Evolutionary conservation across 2,888 invertebrate genomes (phyloP), one percentile per base, ranked within the genome.

Genomic region (Temnothorax ravouxi): DNA sequence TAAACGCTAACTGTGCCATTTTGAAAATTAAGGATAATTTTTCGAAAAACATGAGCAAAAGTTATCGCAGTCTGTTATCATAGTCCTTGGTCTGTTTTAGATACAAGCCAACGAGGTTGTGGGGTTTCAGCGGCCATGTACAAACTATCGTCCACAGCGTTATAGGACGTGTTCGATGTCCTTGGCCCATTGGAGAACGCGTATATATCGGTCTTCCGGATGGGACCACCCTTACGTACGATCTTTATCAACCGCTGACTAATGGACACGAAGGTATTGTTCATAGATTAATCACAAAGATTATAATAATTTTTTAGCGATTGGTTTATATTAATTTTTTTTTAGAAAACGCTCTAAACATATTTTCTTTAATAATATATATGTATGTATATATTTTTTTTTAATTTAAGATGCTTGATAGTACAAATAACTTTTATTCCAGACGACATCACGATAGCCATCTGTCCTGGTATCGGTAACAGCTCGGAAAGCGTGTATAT

Each of bases 91-190:
- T 59, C 72, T 50, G 29, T 91, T 96, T 62, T 95, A 99, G 98
- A 83, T 99, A 99, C 95, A 96, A 97, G 90, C 99, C 99, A 72
- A 98, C 99, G 72, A 96, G 98, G 89, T 95, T 99, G 90, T 99
- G 99, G 99, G 99, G 99, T 83, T 98, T 98, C 95, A 99, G 98
- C 95, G 99, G 99, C 15, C 99, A 99, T 95, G 97, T 99, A 29
- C 99, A 99, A 95, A 99, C 99, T 1, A 97, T 99, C 84, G 95
- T 99, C 76, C 99, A 99, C 95, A 99, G 98, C 92, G 96, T 98
- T 88, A 97, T 98, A 86, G 98, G 98, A 38, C 96, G 99, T 81
- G 97, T 98, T 38, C 97, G 97, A 87, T 98, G 98, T 92, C 98
- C 98, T 76, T 97, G 98, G 97, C 98, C 98, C 0, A 97, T 97